Base-by-base conservation (phyloP, 2,888 invertebrate genomes). In the Meteorus colon region DNA sequence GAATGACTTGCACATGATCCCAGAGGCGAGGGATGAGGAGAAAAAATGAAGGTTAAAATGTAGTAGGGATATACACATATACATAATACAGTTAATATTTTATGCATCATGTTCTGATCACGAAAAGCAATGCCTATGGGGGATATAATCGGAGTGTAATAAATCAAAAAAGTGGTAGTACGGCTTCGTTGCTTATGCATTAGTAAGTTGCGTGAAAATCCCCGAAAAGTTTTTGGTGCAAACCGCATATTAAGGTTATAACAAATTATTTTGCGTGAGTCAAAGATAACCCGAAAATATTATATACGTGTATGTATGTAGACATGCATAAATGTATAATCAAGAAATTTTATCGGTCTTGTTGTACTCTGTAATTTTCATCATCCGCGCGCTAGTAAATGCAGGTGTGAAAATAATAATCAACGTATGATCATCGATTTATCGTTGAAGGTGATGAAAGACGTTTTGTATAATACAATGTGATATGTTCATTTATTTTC, bases 221-320 rank as follows among this genome's bases (percentile, higher is more conserved):
- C 27, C 55, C 24, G 41, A 45, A 31, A 24, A 65, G 4, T 24
- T 24, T 65, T 55, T 63, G 41, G 73, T 27, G 31, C 63, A 62
- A 73, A 71, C 76, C 75, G 31, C 55, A 65, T 65, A 75, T 76
- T 73, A 75, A 77, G 73, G 19, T 65, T 72, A n/a, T 73, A 27
- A 75, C 74, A 75, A 78, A 79, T 76, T 74, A 76, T 77, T 76
- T 69, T 10, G 51, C 69, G 37, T 24, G 73, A 37, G 66, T 70
- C 63, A 19, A 71, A 67, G 62, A 31, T 62, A 62, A 5, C 19
- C 55, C 55, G 10, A 55, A 55, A 55, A n/a, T n/a, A n/a, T 48
- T n/a, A n/a, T 48, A 48, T 48, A n/a, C 14, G 16, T 48, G n/a
- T 48, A 48, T 19, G n/a, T 19, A 19, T 51, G n/a, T 55, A 19